Conservation (phyloP, 92 coral and sea anemone species). For the Zoanthus sociatus region DNA sequence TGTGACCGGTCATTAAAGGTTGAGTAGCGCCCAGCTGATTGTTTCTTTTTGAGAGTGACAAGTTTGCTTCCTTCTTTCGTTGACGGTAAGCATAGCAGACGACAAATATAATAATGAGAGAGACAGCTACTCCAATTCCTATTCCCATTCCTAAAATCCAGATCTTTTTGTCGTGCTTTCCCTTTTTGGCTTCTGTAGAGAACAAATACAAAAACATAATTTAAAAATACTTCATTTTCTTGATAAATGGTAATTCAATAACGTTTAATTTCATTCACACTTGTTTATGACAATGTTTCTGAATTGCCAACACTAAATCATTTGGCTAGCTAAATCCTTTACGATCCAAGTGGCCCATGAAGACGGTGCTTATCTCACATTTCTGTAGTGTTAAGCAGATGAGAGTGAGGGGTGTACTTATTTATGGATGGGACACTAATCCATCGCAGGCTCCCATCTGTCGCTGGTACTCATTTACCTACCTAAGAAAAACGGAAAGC, state of each 20-base stretch:
- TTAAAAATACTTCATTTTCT: neutral
- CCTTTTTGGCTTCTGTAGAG: neutral
- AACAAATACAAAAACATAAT: too few relatives aligned
- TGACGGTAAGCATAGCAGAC: slow-evolving; percentile 1
- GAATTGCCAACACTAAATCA: too few relatives aligned
- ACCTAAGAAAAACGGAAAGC: too few relatives aligned
- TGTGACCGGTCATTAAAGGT: neutral
- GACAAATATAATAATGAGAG: neutral
- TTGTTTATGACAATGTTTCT: too few relatives aligned
- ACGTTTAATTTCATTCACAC: neutral
- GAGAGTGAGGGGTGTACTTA: too few relatives aligned
- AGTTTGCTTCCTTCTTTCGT: neutral
- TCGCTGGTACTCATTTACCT: too few relatives aligned
- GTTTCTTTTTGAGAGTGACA: neutral
- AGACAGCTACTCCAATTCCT: slow-evolving; percentile 1
- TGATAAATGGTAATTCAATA: neutral
- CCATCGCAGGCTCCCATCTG: too few relatives aligned
- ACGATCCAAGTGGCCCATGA: too few relatives aligned
- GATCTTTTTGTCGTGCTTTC: neutral
- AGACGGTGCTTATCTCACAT: too few relatives aligned
- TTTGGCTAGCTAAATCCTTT: too few relatives aligned
- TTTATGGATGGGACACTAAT: too few relatives aligned
- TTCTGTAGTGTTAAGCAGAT: too few relatives aligned
- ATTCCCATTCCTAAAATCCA: slow-evolving; percentile 9
- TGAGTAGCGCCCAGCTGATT: neutral